phyloP scores from a whole-genome alignment of 2,888 invertebrate genomes.

The Schizotus pectinicornis region DNA sequence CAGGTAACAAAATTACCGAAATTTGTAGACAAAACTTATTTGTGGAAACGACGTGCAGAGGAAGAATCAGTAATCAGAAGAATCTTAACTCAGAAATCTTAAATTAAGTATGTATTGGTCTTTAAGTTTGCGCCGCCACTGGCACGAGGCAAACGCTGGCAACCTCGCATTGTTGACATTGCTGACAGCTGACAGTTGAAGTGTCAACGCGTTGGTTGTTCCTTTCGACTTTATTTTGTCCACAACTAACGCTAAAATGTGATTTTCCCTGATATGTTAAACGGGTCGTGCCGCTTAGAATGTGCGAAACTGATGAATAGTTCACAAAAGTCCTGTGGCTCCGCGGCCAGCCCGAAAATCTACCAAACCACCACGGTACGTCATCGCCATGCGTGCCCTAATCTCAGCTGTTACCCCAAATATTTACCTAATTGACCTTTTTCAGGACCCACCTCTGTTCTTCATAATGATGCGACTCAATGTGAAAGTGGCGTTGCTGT shows the following conservation, averaged over 20 bases:
- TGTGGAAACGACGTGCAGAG: too few relatives aligned
- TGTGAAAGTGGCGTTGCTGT: conserved; percentile 74
- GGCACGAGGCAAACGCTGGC: too few relatives aligned
- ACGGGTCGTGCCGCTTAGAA: conserved; percentile 6
- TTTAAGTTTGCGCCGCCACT: too few relatives aligned
- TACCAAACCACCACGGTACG: conserved; percentile 50
- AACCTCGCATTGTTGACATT: background rate
- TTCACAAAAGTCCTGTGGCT: conserved; percentile 43
- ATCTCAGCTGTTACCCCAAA: background rate
- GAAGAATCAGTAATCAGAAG: too few relatives aligned
- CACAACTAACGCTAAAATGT: background rate
- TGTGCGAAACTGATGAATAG: conserved; percentile 46
- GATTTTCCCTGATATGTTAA: too few relatives aligned
- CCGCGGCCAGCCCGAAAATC: conserved; percentile 49
- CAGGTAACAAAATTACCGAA: too few relatives aligned
- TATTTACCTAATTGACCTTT: conserved; percentile 16
- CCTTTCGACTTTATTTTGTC: background rate
- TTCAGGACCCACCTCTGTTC: conserved; percentile 58
- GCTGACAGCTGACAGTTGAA: background rate
- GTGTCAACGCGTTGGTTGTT: background rate
- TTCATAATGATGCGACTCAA: conserved; percentile 79
- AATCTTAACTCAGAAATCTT: too few relatives aligned
- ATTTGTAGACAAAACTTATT: too few relatives aligned
- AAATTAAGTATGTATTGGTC: too few relatives aligned
- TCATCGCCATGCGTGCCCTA: background rate